Conservation (phyloP, 2,113 vertebrate genomes). For the Stomatorhinus ivindoensis region DNA sequence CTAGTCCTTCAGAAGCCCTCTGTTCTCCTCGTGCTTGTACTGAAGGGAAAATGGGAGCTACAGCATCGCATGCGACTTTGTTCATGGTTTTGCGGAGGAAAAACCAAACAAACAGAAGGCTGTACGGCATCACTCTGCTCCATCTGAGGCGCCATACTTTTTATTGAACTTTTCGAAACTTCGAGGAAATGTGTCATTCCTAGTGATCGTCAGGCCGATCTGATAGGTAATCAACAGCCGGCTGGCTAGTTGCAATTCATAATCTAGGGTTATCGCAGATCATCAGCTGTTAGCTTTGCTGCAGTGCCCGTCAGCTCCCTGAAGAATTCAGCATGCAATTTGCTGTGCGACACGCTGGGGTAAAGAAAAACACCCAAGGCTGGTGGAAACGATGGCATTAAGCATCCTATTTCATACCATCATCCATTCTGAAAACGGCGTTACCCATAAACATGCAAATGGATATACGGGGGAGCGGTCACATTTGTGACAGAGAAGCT, state of each 20-base stretch:
- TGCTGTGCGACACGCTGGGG: background rate
- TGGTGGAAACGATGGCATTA: background rate
- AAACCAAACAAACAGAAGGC: slow-evolving; percentile 67
- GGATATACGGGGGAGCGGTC: background rate
- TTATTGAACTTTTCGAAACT: slow-evolving; percentile 16
- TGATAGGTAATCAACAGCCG: background rate
- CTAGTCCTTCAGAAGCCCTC: slow-evolving; percentile 62
- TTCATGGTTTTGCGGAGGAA: slow-evolving; percentile 44
- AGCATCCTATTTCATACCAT: background rate
- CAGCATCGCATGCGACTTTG: slow-evolving; percentile 21
- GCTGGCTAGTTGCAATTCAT: background rate
- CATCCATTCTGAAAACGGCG: background rate
- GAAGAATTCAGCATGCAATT: background rate
- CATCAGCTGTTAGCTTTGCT: background rate
- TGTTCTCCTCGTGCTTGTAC: slow-evolving; percentile 39
- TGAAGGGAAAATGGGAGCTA: slow-evolving; percentile 14
- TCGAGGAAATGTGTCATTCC: slow-evolving; percentile 1
- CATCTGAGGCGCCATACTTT: slow-evolving; percentile 22
- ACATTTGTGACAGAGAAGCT: background rate
- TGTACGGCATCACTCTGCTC: slow-evolving; percentile 42
- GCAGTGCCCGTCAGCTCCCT: background rate
- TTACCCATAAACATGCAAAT: slow-evolving; percentile 1
- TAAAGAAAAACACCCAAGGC: background rate
- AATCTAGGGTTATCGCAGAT: background rate
- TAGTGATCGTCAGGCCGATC: background rate